Evolutionary conservation across 2,797 vertebrate genomes (phyloP).

Genomic region (Phylloscopus collybita): DNA sequence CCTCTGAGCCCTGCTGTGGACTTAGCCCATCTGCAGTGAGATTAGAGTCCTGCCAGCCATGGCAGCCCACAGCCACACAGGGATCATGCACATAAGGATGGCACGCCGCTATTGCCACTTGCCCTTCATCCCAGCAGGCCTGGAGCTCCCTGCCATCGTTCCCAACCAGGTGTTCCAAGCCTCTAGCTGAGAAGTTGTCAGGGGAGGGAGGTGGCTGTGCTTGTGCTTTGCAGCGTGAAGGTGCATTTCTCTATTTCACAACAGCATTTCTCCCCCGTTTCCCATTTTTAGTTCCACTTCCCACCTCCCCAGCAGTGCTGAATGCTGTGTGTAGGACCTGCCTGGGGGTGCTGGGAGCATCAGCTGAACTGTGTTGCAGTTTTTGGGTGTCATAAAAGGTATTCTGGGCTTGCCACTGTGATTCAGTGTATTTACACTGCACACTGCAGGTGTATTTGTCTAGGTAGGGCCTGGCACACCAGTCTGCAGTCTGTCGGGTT

Average conservation of each 20-base stretch:
- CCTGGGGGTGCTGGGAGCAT: not conserved
- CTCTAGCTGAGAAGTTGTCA: not conserved
- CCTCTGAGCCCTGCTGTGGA: not conserved
- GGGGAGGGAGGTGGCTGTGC: not conserved
- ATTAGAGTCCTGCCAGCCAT: not conserved
- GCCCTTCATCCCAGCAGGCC: not conserved
- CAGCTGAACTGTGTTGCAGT: not conserved
- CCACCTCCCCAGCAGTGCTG: not conserved
- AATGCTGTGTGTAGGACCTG: not conserved
- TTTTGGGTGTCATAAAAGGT: not conserved
- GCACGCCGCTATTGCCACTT: not conserved
- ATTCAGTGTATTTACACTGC: not conserved
- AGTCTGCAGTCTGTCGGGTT: not conserved
- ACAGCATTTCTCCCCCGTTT: not conserved
- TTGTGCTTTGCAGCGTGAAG: not conserved
- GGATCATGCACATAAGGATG: not conserved
- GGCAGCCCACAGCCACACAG: not conserved
- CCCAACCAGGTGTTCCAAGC: not conserved
- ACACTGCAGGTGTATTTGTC: slow-evolving; percentile 36
- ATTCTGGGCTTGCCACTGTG: not conserved
- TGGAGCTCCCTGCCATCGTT: not conserved
- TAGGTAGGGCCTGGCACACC: not conserved
- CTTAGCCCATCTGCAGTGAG: slow-evolving; percentile 39
- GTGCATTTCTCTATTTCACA: not conserved
- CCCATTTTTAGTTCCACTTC: not conserved